Base-by-base conservation (phyloP, 2,797 vertebrate species). In the Aratinga solstitialis region DNA sequence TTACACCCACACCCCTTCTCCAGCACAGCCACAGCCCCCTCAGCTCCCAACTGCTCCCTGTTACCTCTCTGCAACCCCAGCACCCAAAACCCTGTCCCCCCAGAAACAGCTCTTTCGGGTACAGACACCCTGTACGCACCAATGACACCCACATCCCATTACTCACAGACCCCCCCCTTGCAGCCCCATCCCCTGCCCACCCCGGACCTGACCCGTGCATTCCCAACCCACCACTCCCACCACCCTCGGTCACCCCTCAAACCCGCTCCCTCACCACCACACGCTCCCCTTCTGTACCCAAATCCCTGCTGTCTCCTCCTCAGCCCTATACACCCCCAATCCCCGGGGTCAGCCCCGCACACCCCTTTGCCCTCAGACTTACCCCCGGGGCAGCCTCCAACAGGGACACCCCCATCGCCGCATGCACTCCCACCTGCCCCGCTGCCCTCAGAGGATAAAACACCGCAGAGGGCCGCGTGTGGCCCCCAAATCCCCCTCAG, bases 311-410 rank as follows among this genome's bases (percentile, higher is more conserved):
- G 54, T 18, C 51, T 81, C 30, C 71, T 26, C 5, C 36, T 22
- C 23, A 9, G 15, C 26, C 38, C 42, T 40, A 47, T 13, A 18
- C 12, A 53, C 7, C 2, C 38, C 10, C 24, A 36, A 13, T 2
- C 26, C 26, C 4, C 29, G 7, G 58, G 58, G 6, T 7, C 47
- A 12, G 54, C 24, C 43, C 50, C 66, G 21, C 71, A 34, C 0
- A 0, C 38, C 72, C 21, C 29, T 3, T 0, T 15, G 8, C 34
- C 29, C 23, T 29, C 40, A 12, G 20, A 19, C 21, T 3, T 5
- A 30, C 4, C 40, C 67, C 30, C 6, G 5, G 4, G 4, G 1
- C 24, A 26, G 3, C 5, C 78, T 22, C 66, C 14, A 6, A 7
- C 71, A 14, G 21, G 34, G 24, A 16, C 68, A 38, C 23, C 19